Evolutionary conservation across 2,888 invertebrate genomes (phyloP).

Genomic region (Alentia gelatinosa): DNA sequence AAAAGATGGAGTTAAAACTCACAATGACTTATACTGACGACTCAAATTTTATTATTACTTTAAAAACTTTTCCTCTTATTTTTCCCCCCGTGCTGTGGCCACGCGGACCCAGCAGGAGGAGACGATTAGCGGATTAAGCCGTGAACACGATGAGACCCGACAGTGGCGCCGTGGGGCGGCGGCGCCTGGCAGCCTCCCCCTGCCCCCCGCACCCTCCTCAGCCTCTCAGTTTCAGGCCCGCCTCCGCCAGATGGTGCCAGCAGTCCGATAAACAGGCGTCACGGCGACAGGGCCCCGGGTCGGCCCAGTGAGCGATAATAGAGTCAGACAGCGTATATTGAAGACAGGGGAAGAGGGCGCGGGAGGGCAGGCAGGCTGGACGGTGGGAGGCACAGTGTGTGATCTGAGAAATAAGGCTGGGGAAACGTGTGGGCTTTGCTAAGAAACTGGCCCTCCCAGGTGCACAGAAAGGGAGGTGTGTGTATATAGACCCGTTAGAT

Average conservation of each 20-base stretch:
- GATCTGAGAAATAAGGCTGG: background rate
- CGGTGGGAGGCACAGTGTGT: background rate
- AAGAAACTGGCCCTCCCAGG: too few species aligned
- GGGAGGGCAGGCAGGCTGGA: background rate
- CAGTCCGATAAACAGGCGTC: background rate
- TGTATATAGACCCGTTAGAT: too few species aligned
- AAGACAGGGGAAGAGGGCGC: background rate
- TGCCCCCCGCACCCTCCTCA: background rate
- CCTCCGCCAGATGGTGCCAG: background rate
- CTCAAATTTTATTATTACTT: too few species aligned
- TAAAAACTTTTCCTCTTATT: too few species aligned
- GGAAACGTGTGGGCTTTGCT: background rate
- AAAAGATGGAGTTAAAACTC: too few species aligned
- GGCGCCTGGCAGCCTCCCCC: background rate
- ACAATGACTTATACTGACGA: too few species aligned
- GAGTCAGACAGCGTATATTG: background rate
- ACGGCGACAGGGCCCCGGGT: background rate
- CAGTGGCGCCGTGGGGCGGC: constrained; percentile 33
- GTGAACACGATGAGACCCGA: background rate
- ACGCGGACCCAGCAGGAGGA: constrained; percentile 5
- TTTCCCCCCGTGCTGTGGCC: background rate
- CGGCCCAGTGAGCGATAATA: background rate
- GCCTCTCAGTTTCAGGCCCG: background rate
- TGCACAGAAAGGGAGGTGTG: too few species aligned
- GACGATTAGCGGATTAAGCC: constrained; percentile 26